Evolutionary conservation across 1,140 invertebrate species (phyloP), one percentile per base, ranked within the genome.

Genomic region (Achroia grisella): DNA sequence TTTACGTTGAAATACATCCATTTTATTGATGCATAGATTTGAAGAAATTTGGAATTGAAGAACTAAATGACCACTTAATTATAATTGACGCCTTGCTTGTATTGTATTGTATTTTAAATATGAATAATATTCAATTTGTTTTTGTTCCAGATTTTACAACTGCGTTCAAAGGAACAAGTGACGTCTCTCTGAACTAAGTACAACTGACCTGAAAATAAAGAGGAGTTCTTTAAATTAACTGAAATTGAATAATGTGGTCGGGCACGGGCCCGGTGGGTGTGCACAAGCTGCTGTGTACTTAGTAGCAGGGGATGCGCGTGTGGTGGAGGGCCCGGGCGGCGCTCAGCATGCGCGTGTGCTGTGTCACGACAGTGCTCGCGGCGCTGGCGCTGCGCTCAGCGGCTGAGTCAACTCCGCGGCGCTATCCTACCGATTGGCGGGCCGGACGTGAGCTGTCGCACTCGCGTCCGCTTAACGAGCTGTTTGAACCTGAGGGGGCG

Each of bases 241-340:
- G 46, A 40, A 51, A 42, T 62, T 48, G 42, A 72, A 81, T 81
- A 80, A 83, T 83, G 79, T 71, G 75, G 75, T 72, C 52, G 77
- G 75, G 75, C 70, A 69, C 47, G 69, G 61, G 71, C 72, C 76
- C 74, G 57, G 54, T 48, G 65, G 51, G 62, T 51, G 66, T 52
- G 48, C 54, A 56, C 53, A 54, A 56, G 40, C 61, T 54, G 46
- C 48, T 65, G 69, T 77, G 61, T 59, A 81, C 75, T 78, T 84
- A 81, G 72, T 81, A 69, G 56, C 42, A 49, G 65, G 59, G 23
- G 61, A 78, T 71, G 77, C 60, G 62, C 47, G 56, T 65, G 64
- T 65, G 67, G 68, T 66, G 71, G 63, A 54, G 61, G 54, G 65
- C 63, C 63, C 64, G 70, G 50, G 62, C 50, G 47, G 55, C 53